These are phyloP conservation scores for Druceiella hillmani DNA, from an alignment of 2,888 invertebrate species.

Conservation along the genomic window DNA sequence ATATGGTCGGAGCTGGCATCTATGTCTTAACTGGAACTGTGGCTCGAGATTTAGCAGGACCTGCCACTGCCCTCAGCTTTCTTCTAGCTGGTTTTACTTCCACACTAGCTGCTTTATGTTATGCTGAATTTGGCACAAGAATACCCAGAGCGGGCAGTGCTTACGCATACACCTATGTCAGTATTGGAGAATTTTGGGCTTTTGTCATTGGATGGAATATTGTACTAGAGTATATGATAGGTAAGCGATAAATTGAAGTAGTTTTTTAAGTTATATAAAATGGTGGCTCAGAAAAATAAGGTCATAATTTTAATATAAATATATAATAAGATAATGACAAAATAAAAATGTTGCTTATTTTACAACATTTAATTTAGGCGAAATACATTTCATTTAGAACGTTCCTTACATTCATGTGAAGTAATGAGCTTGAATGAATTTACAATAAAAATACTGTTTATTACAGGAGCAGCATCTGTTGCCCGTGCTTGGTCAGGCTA, in stretches of 20 bases:
- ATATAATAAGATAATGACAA: too few relatives aligned
- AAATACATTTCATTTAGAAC: too few relatives aligned
- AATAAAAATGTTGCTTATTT: too few relatives aligned
- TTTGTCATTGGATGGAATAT: conserved; percentile 96
- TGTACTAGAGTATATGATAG: conserved; percentile 83
- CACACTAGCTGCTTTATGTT: conserved; percentile 75
- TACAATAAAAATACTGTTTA: too few relatives aligned
- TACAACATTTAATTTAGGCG: too few relatives aligned
- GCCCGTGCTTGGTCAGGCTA: conserved; percentile 87
- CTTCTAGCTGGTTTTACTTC: conserved; percentile 74
- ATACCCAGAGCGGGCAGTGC: conserved; percentile 90
- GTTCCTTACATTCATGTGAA: too few relatives aligned
- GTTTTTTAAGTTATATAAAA: conserved; percentile 7
- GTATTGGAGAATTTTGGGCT: conserved; percentile 90
- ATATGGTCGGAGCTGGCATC: conserved; percentile 94
- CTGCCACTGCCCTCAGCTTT: conserved; percentile 68
- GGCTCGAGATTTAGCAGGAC: conserved; percentile 74
- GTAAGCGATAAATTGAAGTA: conserved; percentile 35
- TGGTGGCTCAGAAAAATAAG: too few relatives aligned
- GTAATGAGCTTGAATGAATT: too few relatives aligned
- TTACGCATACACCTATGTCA: conserved; percentile 90
- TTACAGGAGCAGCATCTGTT: conserved; percentile 78
- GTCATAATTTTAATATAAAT: too few relatives aligned
- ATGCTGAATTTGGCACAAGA: conserved; percentile 84
- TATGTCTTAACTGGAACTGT: conserved; percentile 87